These are phyloP conservation scores for Bellardia bayeri DNA, from an alignment of 2,888 invertebrate genomes.

Conservation along the genomic window DNA sequence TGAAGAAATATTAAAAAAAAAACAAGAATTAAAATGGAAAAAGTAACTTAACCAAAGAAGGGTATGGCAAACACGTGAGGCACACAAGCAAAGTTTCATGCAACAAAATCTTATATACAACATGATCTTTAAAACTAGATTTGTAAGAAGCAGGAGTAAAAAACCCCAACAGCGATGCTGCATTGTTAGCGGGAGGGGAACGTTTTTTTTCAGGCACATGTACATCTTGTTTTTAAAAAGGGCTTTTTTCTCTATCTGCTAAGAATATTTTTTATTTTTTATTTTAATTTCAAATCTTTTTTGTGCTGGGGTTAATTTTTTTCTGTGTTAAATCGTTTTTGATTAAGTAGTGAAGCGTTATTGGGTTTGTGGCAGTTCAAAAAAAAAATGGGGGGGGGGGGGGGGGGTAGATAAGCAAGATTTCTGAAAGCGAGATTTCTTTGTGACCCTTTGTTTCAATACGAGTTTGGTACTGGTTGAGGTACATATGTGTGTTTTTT, in stretches of 20 bases:
- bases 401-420: neutral
- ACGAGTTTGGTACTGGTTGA: slow-evolving; percentile 18
- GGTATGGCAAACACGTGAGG: slow-evolving; percentile 63
- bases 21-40: neutral
- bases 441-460: slow-evolving; percentile 12
- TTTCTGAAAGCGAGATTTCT: slow-evolving; percentile 35
- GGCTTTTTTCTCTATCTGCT: slow-evolving; percentile 32
- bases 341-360: slow-evolving; percentile 47
- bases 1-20: slow-evolving; percentile 14
- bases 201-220: slow-evolving; percentile 28
- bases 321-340: slow-evolving; percentile 27
- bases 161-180: neutral
- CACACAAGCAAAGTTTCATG: slow-evolving; percentile 49
- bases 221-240: slow-evolving; percentile 7
- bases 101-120: slow-evolving; percentile 48
- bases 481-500: neutral
- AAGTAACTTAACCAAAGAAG: slow-evolving; percentile 31
- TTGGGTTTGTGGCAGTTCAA: neutral
- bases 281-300: slow-evolving; percentile 20
- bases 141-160: neutral
- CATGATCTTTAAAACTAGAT: slow-evolving; percentile 52
- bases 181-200: slow-evolving; percentile 58
- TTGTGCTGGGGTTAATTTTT: neutral
- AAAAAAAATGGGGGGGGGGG: slow-evolving; percentile 1
- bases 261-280: slow-evolving; percentile 2